phyloP scores from a whole-genome alignment of 2,113 vertebrate genomes.

The Dasyurus viverrinus region DNA sequence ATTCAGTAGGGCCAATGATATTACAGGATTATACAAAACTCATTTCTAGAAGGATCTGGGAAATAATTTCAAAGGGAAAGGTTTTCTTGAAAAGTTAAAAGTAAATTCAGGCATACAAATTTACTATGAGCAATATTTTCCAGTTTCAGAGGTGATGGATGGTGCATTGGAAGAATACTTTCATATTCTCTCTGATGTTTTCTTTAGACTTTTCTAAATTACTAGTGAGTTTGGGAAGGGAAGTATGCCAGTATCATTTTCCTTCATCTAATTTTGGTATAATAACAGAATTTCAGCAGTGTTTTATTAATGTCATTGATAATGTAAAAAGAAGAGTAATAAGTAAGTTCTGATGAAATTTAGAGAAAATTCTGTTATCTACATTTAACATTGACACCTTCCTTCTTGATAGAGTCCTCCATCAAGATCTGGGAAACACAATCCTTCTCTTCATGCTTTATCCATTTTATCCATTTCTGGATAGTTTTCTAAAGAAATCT shows the following conservation, averaged over 20 bases:
- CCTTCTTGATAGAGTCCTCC: neutral
- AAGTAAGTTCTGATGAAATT: neutral
- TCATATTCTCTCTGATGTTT: constrained; percentile 5
- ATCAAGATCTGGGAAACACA: neutral
- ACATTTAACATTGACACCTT: neutral
- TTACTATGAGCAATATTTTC: constrained; percentile 4
- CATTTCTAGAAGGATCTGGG: neutral
- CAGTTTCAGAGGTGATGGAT: neutral
- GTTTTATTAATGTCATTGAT: neutral
- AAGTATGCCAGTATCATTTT: neutral
- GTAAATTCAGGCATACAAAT: neutral
- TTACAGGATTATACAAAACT: neutral
- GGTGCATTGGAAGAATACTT: neutral
- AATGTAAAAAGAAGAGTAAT: neutral
- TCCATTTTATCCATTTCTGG: neutral
- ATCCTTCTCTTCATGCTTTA: too few relatives aligned
- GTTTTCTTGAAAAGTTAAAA: neutral
- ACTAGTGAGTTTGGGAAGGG: neutral
- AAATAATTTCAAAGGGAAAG: constrained; percentile 1
- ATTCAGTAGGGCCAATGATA: neutral
- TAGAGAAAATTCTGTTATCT: too few relatives aligned
- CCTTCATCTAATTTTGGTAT: neutral
- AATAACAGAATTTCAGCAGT: neutral
- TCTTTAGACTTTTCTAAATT: neutral
- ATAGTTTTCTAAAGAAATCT: neutral